These are phyloP conservation scores for Arrhopalites spinosus DNA, from an alignment of 2,888 invertebrate genomes.

Conservation along the genomic window DNA sequence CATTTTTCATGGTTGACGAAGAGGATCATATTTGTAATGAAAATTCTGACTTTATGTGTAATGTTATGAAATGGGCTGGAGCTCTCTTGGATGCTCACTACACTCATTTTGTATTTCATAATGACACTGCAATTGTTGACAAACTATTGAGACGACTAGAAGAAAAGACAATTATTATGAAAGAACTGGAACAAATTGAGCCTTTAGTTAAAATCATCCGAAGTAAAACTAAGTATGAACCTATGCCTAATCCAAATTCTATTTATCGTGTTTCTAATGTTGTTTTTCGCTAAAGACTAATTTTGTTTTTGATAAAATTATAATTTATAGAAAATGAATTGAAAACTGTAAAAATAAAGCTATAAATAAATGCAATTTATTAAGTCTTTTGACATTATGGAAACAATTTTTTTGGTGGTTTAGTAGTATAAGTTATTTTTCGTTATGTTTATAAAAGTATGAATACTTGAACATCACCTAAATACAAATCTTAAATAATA, in stretches of 20 bases:
- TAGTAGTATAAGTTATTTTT: no score
- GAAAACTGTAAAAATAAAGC: no score
- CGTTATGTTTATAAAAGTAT: no score
- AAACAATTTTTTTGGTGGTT: no score
- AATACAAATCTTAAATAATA: no score
- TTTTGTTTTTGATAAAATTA: no score
- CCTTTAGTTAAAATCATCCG: slow-evolving; percentile 42
- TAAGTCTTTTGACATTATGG: no score
- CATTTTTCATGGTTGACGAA: neutral
- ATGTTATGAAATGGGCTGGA: slow-evolving; percentile 42
- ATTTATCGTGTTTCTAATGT: slow-evolving; percentile 44
- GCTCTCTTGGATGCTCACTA: slow-evolving; percentile 50
- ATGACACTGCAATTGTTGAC: slow-evolving; percentile 43
- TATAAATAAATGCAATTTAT: no score
- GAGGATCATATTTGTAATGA: neutral
- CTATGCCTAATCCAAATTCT: slow-evolving; percentile 25
- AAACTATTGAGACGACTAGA: slow-evolving; percentile 39
- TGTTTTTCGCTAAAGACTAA: slow-evolving; percentile 36
- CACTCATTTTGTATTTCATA: slow-evolving; percentile 47
- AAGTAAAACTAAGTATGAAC: slow-evolving; percentile 43
- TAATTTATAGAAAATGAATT: no score
- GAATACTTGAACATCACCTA: no score
- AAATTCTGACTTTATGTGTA: neutral
- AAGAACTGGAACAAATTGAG: slow-evolving; percentile 45
- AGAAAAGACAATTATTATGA: slow-evolving; percentile 45